Conservation (phyloP, 2,113 vertebrate species). For the Siphamia tubifer region DNA sequence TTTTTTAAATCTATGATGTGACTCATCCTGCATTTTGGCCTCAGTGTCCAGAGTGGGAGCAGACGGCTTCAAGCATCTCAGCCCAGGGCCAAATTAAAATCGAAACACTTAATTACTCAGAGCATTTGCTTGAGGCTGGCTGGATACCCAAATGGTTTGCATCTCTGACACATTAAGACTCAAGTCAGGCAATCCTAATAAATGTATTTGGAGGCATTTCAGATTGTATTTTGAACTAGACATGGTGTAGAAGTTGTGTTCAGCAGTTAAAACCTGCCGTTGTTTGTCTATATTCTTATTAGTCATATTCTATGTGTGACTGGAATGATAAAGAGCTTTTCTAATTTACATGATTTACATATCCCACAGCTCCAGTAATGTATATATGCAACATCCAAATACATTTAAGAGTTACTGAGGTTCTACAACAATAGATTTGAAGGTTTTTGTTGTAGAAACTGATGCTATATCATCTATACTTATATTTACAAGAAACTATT, state of each 20-base stretch:
- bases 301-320: constrained; percentile 8
- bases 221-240: constrained; percentile 27
- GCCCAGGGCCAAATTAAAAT: constrained; percentile 46
- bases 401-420: not conserved
- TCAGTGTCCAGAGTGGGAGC: constrained; percentile 39
- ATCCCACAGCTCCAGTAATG: not conserved
- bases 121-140: constrained; percentile 44
- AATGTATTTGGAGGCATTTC: constrained; percentile 47
- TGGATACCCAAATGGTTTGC: constrained; percentile 37
- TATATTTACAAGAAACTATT: too few relatives aligned
- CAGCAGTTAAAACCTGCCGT: constrained; percentile 35
- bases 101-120: constrained; percentile 56
- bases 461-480: too few relatives aligned
- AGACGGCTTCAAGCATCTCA: constrained; percentile 24
- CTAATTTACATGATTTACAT: constrained; percentile 29
- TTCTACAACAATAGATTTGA: too few relatives aligned
- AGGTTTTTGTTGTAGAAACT: too few relatives aligned
- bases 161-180: constrained; percentile 39
- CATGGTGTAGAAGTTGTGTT: constrained; percentile 16
- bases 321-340: constrained; percentile 23
- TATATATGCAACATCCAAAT: not conserved
- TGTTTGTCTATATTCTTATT: constrained; percentile 25
- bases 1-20: not conserved
- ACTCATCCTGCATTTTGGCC: constrained; percentile 14
- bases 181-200: constrained; percentile 36